Conservation (phyloP, 1,140 invertebrate genomes). For the Anastrepha obliqua region DNA sequence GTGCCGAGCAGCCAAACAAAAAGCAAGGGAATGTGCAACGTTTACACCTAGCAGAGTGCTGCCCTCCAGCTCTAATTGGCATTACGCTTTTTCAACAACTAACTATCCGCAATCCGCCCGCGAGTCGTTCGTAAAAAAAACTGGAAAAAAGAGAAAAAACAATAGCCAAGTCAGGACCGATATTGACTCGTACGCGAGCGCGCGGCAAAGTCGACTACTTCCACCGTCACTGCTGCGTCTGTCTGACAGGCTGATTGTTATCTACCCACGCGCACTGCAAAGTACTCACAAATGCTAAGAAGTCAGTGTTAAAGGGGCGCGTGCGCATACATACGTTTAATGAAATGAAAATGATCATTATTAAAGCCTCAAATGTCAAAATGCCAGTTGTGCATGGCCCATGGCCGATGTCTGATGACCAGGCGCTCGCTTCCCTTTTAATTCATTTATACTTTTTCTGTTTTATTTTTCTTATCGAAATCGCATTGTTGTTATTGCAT, state of each 20-base stretch:
- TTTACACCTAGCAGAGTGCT: slow-evolving; percentile 19
- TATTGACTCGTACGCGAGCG: background rate
- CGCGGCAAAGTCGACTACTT: background rate
- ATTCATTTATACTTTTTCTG: background rate
- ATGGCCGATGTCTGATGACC: background rate
- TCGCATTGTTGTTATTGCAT: slow-evolving; percentile 2
- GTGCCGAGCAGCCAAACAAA: background rate
- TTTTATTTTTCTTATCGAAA: slow-evolving; percentile 8
- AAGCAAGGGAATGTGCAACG: slow-evolving; percentile 21
- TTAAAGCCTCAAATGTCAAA: slow-evolving; percentile 52
- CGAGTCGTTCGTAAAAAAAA: background rate
- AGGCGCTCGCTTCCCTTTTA: background rate
- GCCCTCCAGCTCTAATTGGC: slow-evolving; percentile 37
- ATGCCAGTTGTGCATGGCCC: slow-evolving; percentile 28
- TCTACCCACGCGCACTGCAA: slow-evolving; percentile 41
- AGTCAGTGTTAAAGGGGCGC: slow-evolving; percentile 40
- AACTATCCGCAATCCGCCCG: background rate
- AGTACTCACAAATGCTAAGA: background rate
- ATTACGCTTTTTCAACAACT: slow-evolving; percentile 52
- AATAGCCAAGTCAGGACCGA: background rate
- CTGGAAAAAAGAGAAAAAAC: background rate
- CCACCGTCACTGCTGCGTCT: background rate
- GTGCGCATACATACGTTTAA: slow-evolving; percentile 33
- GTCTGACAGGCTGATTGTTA: slow-evolving; percentile 9
- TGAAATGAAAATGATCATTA: slow-evolving; percentile 55